These are phyloP conservation scores for Calidris pugnax DNA, from an alignment of 2,113 vertebrate species.

Conservation along the genomic window DNA sequence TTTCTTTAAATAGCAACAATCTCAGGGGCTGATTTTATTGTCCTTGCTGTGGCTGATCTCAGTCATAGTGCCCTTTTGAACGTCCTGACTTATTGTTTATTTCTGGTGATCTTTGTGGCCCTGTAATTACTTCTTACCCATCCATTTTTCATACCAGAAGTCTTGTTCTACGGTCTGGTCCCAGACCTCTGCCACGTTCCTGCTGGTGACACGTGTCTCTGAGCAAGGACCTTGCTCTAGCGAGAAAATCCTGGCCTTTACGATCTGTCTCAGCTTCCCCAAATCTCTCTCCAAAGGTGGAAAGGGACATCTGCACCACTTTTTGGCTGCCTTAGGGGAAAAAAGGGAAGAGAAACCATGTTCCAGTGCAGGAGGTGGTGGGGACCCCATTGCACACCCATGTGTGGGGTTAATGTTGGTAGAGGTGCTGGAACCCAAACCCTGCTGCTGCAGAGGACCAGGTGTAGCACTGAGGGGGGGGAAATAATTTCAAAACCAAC, in stretches of 20 bases:
- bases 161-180: not conserved
- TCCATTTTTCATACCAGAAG: not conserved
- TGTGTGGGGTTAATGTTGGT: not conserved
- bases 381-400: accelerated
- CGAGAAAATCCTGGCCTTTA: not conserved
- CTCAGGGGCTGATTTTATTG: slow-evolving; percentile 28
- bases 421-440: not conserved
- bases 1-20: slow-evolving; percentile 35
- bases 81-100: not conserved
- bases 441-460: not conserved
- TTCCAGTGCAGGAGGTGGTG: not conserved
- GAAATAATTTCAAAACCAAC: not conserved
- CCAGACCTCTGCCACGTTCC: not conserved
- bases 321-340: not conserved
- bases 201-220: not conserved
- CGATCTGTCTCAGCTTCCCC: not conserved
- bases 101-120: not conserved
- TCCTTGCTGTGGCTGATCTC: slow-evolving; percentile 14
- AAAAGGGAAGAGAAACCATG: not conserved
- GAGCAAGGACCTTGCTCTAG: not conserved
- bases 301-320: not conserved
- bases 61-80: not conserved
- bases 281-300: not conserved
- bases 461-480: not conserved
- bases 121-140: not conserved